phyloP scores from a whole-genome alignment of 2,113 vertebrate species.

The Erinaceus europaeus region DNA sequence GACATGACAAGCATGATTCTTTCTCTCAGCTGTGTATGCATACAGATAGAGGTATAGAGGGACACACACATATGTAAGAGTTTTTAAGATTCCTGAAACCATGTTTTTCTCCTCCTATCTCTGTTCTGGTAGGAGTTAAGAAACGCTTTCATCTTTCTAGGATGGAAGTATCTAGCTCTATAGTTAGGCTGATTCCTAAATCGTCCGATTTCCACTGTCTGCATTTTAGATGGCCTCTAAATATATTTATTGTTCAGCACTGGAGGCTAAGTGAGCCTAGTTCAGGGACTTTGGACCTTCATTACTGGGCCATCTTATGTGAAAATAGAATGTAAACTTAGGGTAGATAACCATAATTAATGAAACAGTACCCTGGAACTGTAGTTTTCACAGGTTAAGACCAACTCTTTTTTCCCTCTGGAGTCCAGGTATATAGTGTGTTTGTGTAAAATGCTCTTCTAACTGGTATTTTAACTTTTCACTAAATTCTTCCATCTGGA shows the following conservation, averaged over 20 bases:
- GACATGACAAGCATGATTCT: neutral
- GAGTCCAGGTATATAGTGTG: neutral
- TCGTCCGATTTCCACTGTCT: neutral
- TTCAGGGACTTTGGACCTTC: neutral
- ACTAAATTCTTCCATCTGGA: neutral
- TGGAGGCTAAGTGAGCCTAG: neutral
- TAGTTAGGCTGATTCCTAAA: neutral
- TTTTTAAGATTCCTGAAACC: neutral
- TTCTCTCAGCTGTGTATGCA: neutral
- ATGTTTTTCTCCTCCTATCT: neutral
- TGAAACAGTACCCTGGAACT: neutral
- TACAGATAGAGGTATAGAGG: too few species aligned
- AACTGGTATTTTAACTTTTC: conserved; percentile 31
- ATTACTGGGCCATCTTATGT: neutral
- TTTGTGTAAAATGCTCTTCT: neutral
- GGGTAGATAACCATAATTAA: neutral
- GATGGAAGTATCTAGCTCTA: neutral
- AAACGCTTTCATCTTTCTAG: neutral
- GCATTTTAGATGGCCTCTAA: neutral
- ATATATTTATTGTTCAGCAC: neutral
- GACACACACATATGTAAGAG: neutral
- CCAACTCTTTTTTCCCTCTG: neutral
- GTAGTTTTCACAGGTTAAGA: neutral
- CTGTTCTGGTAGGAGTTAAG: conserved; percentile 7
- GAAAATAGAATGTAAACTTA: conserved; percentile 23